phyloP scores from a whole-genome alignment of 1,140 invertebrate species.

The Steinernema khuongi region DNA sequence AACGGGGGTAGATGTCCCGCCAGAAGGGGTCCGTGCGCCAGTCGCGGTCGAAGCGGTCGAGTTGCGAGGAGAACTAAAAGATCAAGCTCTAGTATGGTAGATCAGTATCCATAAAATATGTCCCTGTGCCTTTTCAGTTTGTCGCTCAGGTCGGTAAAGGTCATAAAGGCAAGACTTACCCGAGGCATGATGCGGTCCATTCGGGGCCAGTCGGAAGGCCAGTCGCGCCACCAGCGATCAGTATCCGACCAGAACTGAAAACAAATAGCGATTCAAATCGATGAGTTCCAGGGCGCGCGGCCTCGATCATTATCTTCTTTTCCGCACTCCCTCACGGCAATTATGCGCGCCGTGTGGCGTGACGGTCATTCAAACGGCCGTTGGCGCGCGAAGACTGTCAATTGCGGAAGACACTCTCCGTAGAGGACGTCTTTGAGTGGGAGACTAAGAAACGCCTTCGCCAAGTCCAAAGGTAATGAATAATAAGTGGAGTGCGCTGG shows the following conservation, averaged over 20 bases:
- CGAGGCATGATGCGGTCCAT: conserved; percentile 57
- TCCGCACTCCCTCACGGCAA: background rate
- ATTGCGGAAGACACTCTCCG: conserved; percentile 20
- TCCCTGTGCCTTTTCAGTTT: background rate
- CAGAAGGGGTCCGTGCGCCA: conserved; percentile 56
- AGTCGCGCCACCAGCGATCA: conserved; percentile 56
- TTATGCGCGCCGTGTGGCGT: background rate
- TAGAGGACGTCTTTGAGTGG: conserved; percentile 11
- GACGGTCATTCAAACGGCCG: background rate
- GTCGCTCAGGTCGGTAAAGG: background rate
- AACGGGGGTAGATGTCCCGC: conserved; percentile 52
- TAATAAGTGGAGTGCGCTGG: background rate
- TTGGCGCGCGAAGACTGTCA: background rate
- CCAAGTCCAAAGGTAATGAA: background rate
- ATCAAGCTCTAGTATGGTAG: background rate
- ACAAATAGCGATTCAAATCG: conserved; percentile 24
- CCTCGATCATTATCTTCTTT: conserved; percentile 17
- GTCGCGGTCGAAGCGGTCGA: conserved; percentile 55
- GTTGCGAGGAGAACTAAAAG: conserved; percentile 54
- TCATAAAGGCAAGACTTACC: conserved; percentile 36
- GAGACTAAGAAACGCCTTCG: too few relatives aligned
- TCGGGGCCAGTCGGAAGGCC: conserved; percentile 55
- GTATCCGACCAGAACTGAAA: conserved; percentile 54
- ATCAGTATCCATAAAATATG: background rate
- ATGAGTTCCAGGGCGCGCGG: background rate